Conservation (phyloP, 2,113 vertebrate species). For the Candoia aspera region DNA sequence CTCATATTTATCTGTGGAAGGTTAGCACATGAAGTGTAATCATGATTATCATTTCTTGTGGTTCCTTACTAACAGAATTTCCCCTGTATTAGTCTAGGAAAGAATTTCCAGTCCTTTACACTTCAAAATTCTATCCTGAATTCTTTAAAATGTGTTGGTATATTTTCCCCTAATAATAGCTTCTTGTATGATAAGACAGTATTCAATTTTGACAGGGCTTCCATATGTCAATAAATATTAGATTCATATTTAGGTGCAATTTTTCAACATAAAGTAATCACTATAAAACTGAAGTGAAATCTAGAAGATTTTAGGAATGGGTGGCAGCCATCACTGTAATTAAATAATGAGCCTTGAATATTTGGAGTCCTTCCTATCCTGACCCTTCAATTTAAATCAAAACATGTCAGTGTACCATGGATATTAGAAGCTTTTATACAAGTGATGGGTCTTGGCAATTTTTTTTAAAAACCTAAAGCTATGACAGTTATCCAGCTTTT, state of each 20-base stretch:
- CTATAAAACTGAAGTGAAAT: background rate
- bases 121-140: slow-evolving; percentile 36
- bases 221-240: fast-evolving
- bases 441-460: background rate
- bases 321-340: fast-evolving
- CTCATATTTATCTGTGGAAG: slow-evolving; percentile 72
- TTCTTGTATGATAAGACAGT: background rate
- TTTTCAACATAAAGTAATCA: background rate
- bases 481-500: background rate
- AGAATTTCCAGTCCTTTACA: slow-evolving; percentile 70
- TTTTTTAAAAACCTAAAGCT: background rate
- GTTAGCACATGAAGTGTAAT: slow-evolving; percentile 79
- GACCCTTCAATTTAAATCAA: background rate
- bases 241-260: fast-evolving
- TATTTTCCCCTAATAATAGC: background rate
- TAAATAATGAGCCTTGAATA: background rate
- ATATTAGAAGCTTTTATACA: background rate
- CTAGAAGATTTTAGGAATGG: background rate
- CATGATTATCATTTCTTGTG: slow-evolving; percentile 79
- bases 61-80: slow-evolving; percentile 78
- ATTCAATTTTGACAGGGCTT: background rate
- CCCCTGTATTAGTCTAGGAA: slow-evolving; percentile 68
- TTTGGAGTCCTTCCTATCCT: background rate
- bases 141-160: background rate
- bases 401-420: background rate